phyloP scores from a whole-genome alignment of 2,113 vertebrate genomes.

The Cisticola juncidis region DNA sequence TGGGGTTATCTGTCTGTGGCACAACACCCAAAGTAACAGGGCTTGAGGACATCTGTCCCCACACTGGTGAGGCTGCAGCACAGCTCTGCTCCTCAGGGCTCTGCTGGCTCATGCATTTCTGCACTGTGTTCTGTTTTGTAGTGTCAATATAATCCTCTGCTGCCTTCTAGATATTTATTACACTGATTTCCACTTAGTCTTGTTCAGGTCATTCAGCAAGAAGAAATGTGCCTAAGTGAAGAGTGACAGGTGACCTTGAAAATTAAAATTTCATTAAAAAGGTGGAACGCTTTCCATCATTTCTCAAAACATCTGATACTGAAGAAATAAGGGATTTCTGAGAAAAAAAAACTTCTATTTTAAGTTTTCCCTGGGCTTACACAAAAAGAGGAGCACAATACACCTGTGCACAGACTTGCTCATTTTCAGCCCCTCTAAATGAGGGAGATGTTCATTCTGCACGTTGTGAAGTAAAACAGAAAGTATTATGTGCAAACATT shows the following conservation, averaged over 20 bases:
- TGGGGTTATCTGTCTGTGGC: not conserved
- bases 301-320: not conserved
- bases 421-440: not conserved
- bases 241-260: not conserved
- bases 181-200: not conserved
- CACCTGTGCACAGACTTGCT: not conserved
- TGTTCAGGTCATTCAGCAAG: not conserved
- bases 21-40: not conserved
- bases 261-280: not conserved
- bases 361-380: not conserved
- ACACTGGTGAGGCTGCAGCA: not conserved
- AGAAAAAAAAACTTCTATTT: not conserved
- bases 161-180: not conserved
- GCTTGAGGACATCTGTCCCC: not conserved
- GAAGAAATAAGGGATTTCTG: not conserved
- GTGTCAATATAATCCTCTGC: not conserved
- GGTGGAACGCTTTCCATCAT: not conserved
- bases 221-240: not conserved
- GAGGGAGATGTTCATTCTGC: not conserved
- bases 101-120: not conserved
- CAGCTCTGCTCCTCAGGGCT: not conserved
- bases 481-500: constrained; percentile 51
- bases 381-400: not conserved
- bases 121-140: not conserved
- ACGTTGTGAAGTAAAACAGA: constrained; percentile 28